These are phyloP conservation scores for Pelecanus crispus DNA, from an alignment of 2,113 vertebrate genomes.

Conservation along the genomic window DNA sequence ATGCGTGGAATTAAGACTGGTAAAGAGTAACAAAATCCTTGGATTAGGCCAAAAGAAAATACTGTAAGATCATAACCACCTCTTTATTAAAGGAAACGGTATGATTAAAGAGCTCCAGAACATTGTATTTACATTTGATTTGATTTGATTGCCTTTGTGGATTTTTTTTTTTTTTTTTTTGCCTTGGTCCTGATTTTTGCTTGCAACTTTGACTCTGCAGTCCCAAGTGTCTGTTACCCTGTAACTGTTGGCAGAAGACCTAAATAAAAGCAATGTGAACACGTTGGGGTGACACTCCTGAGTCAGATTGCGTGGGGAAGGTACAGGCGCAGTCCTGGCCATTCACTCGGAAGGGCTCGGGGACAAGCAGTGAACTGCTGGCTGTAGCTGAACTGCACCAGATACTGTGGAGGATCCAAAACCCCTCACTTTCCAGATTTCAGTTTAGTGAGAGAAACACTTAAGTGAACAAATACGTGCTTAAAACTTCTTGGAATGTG, in stretches of 20 bases:
- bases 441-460: background rate
- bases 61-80: conserved; percentile 53
- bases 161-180: background rate
- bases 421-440: background rate
- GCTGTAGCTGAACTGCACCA: background rate
- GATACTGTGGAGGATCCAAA: background rate
- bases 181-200: conserved; percentile 50
- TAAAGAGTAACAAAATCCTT: conserved; percentile 52
- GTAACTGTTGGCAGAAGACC: conserved; percentile 59
- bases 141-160: conserved; percentile 40
- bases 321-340: background rate
- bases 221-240: conserved; percentile 54
- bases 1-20: conserved; percentile 47
- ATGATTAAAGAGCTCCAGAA: conserved; percentile 54
- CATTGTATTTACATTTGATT: conserved; percentile 46
- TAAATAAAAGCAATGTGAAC: conserved; percentile 65
- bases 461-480: rapidly evolving
- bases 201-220: conserved; percentile 42
- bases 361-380: background rate
- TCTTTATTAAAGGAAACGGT: conserved; percentile 54
- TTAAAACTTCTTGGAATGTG: background rate
- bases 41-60: conserved; percentile 61
- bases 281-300: conserved; percentile 21
- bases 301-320: background rate
- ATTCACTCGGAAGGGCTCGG: background rate